Conservation (phyloP, 1,140 invertebrate species). For the Octopus sinensis region DNA sequence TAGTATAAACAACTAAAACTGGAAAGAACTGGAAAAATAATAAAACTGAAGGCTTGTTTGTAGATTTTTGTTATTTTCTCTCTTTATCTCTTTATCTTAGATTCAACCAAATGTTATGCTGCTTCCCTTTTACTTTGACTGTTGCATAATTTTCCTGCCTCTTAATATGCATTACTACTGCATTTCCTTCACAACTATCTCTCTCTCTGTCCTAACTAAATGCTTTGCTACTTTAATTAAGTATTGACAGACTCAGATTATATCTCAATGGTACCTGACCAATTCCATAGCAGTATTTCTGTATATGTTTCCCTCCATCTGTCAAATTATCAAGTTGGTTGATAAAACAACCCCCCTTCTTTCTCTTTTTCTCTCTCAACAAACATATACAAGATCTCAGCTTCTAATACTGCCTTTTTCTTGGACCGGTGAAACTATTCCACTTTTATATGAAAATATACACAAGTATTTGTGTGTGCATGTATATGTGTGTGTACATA, state of each 20-base stretch:
- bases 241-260: too few relatives aligned
- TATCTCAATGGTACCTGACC: too few relatives aligned
- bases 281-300: too few relatives aligned
- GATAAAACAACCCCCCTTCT: too few relatives aligned
- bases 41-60: conserved; percentile 8
- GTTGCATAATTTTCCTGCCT: too few relatives aligned
- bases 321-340: too few relatives aligned
- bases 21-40: background rate
- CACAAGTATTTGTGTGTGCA: background rate
- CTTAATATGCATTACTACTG: background rate
- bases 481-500: too few relatives aligned
- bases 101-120: background rate
- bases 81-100: background rate
- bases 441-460: background rate
- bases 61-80: background rate
- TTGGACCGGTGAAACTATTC: background rate
- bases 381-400: background rate
- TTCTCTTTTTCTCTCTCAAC: too few relatives aligned
- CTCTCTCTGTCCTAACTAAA: background rate
- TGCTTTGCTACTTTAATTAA: too few relatives aligned
- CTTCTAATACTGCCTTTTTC: background rate
- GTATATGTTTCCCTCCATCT: too few relatives aligned
- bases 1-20: too few relatives aligned
- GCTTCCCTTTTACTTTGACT: background rate
- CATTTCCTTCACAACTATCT: background rate